phyloP scores from a whole-genome alignment of 2,888 invertebrate species.

The Tineola bisselliella region DNA sequence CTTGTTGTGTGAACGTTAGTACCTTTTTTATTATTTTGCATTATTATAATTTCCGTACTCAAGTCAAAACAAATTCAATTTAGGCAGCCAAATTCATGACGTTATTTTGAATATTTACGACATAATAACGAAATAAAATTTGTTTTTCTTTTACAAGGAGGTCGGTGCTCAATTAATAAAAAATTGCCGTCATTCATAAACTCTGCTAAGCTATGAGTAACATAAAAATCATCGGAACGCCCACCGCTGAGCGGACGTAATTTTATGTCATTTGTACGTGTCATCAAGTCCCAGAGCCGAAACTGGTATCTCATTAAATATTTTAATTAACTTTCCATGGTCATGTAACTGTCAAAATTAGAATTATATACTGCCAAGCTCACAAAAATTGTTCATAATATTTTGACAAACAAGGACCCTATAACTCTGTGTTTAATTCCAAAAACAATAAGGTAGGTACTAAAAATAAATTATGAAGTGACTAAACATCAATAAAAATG shows the following conservation, averaged over 20 bases:
- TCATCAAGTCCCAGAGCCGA: conserved; percentile 48
- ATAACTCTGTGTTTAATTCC: background rate
- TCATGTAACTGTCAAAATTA: conserved; percentile 46
- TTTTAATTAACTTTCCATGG: conserved; percentile 59
- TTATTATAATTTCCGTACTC: too few relatives aligned
- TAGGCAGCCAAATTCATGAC: too few relatives aligned
- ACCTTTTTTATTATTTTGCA: too few relatives aligned
- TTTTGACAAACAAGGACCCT: background rate
- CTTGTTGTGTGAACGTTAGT: too few relatives aligned
- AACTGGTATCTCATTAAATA: conserved; percentile 56
- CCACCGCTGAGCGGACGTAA: conserved; percentile 48
- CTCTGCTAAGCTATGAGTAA: conserved; percentile 7
- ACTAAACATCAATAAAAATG: background rate
- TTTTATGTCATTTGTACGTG: conserved; percentile 59
- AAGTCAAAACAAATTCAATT: too few relatives aligned
- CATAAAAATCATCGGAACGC: conserved; percentile 11
- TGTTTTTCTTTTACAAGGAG: background rate
- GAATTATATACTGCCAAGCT: conserved; percentile 33
- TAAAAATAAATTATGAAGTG: background rate
- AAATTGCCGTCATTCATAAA: conserved; percentile 3
- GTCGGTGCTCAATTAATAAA: background rate
- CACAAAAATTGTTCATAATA: conserved; percentile 2
- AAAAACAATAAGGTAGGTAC: background rate
- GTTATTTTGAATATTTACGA: background rate
- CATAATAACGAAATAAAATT: background rate